These are phyloP conservation scores for Tenrec ecaudatus DNA, from an alignment of 2,113 vertebrate species.

Conservation along the genomic window DNA sequence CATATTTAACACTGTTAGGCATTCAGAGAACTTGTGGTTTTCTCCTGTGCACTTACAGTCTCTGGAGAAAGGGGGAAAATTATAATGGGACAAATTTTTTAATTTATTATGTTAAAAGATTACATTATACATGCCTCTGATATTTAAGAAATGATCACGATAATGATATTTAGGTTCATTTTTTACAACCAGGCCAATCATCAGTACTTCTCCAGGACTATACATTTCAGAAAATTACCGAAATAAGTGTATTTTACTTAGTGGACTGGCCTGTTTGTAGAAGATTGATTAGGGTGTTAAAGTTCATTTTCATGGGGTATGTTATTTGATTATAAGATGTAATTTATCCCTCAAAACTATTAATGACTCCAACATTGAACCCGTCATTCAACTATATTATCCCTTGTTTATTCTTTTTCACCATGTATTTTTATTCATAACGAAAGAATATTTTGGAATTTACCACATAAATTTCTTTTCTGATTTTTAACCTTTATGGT, in stretches of 20 bases:
- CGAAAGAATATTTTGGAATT: slow-evolving; percentile 2
- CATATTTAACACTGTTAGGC: background rate
- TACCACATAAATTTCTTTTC: background rate
- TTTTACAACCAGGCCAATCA: background rate
- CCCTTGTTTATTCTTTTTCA: slow-evolving; percentile 10
- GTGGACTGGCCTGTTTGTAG: background rate
- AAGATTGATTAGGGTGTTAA: slow-evolving; percentile 26
- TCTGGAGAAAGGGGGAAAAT: slow-evolving; percentile 4
- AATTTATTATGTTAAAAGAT: background rate
- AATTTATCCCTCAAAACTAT: background rate
- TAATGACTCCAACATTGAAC: background rate
- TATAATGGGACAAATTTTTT: background rate
- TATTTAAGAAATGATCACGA: background rate
- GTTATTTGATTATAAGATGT: slow-evolving; percentile 12
- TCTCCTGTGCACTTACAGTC: background rate
- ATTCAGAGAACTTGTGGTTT: background rate
- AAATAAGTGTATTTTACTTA: background rate
- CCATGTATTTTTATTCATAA: background rate
- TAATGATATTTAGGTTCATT: slow-evolving; percentile 6
- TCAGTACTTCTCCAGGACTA: background rate
- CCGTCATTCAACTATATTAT: background rate
- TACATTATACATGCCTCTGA: background rate
- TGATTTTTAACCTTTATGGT: background rate
- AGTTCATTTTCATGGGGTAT: slow-evolving; percentile 9
- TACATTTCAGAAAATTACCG: slow-evolving; percentile 12